phyloP scores from a whole-genome alignment of 2,888 invertebrate species.

The Tenthredo notha region DNA sequence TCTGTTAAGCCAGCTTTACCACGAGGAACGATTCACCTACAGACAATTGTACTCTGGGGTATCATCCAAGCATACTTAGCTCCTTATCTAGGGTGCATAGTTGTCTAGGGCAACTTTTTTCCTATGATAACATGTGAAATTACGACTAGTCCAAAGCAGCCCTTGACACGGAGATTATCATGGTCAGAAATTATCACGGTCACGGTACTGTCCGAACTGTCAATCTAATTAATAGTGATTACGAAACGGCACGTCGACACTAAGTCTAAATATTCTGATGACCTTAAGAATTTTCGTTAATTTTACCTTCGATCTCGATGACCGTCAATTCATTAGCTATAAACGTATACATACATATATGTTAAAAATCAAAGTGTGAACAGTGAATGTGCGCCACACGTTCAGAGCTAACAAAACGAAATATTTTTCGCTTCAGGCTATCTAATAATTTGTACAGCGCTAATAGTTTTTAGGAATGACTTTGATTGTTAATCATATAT shows the following conservation, averaged over 20 bases:
- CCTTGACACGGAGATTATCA: neutral
- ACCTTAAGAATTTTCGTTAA: constrained; percentile 17
- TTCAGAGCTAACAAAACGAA: neutral
- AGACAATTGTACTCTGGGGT: neutral
- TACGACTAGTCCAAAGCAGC: neutral
- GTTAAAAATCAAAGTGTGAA: neutral
- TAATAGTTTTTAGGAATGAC: neutral
- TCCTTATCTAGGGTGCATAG: neutral
- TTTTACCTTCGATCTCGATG: constrained; percentile 11
- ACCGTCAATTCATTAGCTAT: neutral
- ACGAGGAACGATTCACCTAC: neutral
- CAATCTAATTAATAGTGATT: neutral
- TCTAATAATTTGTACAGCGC: neutral
- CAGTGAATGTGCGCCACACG: neutral
- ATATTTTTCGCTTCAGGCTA: neutral
- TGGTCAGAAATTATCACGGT: neutral
- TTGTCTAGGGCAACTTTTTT: neutral
- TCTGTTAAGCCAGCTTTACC: neutral
- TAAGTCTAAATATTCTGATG: neutral
- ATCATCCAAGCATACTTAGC: neutral
- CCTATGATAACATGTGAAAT: neutral
- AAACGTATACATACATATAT: neutral
- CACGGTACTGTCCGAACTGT: neutral
- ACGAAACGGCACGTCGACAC: neutral
- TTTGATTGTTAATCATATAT: neutral